Percentiles rank a stretch among this genome's conserved stretches.
Evolutionary conservation across 2,888 invertebrate genomes (phyloP).

Genomic region (Drosophila quinaria): DNA sequence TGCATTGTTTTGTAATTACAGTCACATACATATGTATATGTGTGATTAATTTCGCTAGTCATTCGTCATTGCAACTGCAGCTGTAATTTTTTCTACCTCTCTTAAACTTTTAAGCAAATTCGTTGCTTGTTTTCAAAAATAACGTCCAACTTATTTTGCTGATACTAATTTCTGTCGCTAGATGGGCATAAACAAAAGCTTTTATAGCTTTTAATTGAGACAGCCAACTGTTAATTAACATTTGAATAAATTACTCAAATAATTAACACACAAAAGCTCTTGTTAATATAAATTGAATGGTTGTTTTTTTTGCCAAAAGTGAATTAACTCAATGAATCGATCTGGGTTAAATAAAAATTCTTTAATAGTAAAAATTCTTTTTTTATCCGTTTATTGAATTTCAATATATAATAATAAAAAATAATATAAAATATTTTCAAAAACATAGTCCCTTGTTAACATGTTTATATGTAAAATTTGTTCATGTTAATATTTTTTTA

Average conservation of each 20-base stretch:
- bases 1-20: background rate
- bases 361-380: background rate
- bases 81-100: constrained; percentile 5
- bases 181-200: constrained; percentile 10
- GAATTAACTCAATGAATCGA: background rate
- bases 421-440: constrained; percentile 31
- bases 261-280: background rate
- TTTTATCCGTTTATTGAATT: constrained; percentile 15
- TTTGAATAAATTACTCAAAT: background rate
- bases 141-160: background rate
- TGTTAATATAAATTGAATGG: background rate
- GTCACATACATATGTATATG: background rate
- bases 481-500: constrained; percentile 30
- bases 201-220: background rate
- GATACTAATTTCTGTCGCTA: constrained; percentile 8
- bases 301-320: background rate
- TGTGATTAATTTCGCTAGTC: constrained; percentile 9
- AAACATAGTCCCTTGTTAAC: constrained; percentile 17
- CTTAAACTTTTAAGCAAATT: background rate
- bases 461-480: constrained; percentile 32
- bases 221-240: background rate
- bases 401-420: constrained; percentile 35
- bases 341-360: background rate
- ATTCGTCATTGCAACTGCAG: background rate
- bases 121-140: background rate